phyloP scores from a whole-genome alignment of 2,797 vertebrate species.

The Macropodus opercularis region DNA sequence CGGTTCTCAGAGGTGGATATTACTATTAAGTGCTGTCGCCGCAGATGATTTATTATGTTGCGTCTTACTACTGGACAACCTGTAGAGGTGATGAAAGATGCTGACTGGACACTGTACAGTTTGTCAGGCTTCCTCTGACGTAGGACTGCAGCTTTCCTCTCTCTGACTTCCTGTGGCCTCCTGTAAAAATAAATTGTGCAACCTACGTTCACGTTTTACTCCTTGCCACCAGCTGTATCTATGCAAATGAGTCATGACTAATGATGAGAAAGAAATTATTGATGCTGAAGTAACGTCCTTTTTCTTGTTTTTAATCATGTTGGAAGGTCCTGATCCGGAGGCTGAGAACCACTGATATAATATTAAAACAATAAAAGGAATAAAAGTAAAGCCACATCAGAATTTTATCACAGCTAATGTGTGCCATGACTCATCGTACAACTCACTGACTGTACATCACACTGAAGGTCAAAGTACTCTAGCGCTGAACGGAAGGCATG shows the following conservation, averaged over 20 bases:
- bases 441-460: slow-evolving; percentile 60
- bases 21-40: too few species aligned
- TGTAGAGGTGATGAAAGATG: background rate
- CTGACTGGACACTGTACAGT: background rate
- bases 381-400: slow-evolving; percentile 25
- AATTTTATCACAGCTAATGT: slow-evolving; percentile 55
- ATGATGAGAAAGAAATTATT: background rate
- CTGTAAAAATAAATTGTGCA: background rate
- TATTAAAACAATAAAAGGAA: slow-evolving; percentile 9
- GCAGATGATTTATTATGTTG: too few species aligned
- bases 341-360: background rate
- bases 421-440: slow-evolving; percentile 70
- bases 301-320: background rate
- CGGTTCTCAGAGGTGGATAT: slow-evolving; percentile 10
- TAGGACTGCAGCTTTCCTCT: background rate
- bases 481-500: slow-evolving; percentile 49
- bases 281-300: too few species aligned
- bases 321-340: background rate
- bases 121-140: background rate
- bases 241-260: background rate
- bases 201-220: background rate
- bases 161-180: background rate
- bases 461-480: slow-evolving; percentile 67
- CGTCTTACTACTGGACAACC: too few species aligned
- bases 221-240: slow-evolving; percentile 2